Base-by-base conservation (phyloP, 2,113 vertebrate species). In the Stegastes partitus region DNA sequence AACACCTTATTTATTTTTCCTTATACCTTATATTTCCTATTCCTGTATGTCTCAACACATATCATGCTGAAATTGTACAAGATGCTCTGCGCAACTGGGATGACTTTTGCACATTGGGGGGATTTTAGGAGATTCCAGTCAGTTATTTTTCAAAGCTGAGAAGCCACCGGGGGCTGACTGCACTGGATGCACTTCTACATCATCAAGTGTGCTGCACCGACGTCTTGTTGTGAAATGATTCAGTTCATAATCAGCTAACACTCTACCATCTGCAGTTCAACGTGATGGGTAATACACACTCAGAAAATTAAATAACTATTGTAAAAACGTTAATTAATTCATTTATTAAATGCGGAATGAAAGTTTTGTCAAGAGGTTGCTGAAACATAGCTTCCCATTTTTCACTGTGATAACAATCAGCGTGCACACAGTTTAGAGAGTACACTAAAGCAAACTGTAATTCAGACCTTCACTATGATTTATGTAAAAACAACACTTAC, bases 401-500 rank as follows among this genome's bases (percentile, higher is more conserved):
- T 63, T 54, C 51, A 31, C 39, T 22, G 6, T 47, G 58, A 70
- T 57, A 39, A 3, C 56, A 74, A 58, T 23, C 31, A 47, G 25
- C 61, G 25, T 21, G 15, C 11, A 47, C 49, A 56, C 18, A 12
- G 56, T 86, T 59, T 4, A 61, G 9, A 44, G 12, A 49, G 49
- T 12, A 18, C 42, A 56, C 21, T 68, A 15, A 15, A 45, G 59
- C 54, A 68, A 53, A 45, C 11, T 26, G 18, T 55, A 58, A 80
- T 71, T 79, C 54, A 75, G 65, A 81, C 44, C 56, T 56, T 81
- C 39, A 28, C 61, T 44, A 39, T 11, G 56, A 81, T 62, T 51
- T 58, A 74, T 22, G 25, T 14, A 39, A 77, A 59, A 66, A 15
- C 61, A 37, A 26, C 6, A 67, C 74, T 77, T 56, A 42, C 25